Base-by-base conservation (phyloP, 2,797 vertebrate genomes). In the Botia almorhae region DNA sequence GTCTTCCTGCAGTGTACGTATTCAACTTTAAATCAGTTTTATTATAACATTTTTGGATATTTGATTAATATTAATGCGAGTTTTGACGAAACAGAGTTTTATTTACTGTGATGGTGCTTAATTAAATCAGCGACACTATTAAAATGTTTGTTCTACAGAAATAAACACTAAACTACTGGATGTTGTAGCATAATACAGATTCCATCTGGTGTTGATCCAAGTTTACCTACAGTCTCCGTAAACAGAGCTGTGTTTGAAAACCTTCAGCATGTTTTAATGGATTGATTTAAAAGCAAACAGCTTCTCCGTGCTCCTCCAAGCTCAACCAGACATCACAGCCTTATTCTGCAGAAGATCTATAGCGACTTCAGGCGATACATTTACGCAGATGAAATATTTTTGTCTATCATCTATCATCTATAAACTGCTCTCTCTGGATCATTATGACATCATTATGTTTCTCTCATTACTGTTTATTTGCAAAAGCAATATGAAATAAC, bases 321-420 rank as follows among this genome's bases (percentile, higher is more conserved):
- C n/a, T 64, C 29, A 39, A n/a, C 16, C 36, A 65, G 63, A 29
- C 60, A 65, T 17, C 55, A 29, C 33, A 79, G 60, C 29, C 19
- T 53, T 21, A 74, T 74, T 74, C 73, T 74, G 46, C 17, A 21
- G 10, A 21, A 73, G 36, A 56, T 80, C 78, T 74, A 46, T 55
- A 65, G 60, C 43, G 63, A 68, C 78, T 74, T 58, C 33, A 80
- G 61, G 78, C 70, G 8, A 67, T 74, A 21, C 78, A 80, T 80
- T 80, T 81, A 74, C 43, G 73, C 75, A 68, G 73, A 79, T 80
- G 76, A 84, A 77, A 63, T 69, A 80, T 84, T 80, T 83, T 43
- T 67, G 50, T 51, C 64, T 46, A 58, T 81, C 73, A 69, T n/a
- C n/a, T n/a, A n/a, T n/a, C n/a, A n/a, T n/a, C n/a, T n/a, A n/a